phyloP scores from a whole-genome alignment of 2,113 vertebrate species.

The Gyps fulvus region DNA sequence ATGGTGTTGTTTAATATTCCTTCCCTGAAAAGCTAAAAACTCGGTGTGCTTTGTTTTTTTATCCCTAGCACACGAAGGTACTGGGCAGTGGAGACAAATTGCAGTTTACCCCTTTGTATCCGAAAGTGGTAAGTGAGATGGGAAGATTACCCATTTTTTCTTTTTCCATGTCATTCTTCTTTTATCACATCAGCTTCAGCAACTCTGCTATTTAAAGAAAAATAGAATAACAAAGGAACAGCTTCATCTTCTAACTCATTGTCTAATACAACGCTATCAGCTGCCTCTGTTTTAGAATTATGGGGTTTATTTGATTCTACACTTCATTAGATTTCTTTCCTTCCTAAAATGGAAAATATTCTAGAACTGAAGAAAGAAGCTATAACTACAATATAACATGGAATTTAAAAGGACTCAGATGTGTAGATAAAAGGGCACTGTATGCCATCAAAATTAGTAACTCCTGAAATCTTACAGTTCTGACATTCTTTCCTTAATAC shows the following conservation, averaged over 20 bases:
- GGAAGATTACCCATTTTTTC: neutral
- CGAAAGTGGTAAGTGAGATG: neutral
- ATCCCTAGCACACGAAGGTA: neutral
- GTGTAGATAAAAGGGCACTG: neutral
- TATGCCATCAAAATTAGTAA: neutral
- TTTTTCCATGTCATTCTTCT: neutral
- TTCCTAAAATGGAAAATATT: constrained; percentile 16
- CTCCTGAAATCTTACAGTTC: neutral
- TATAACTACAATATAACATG: neutral
- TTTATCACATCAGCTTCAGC: neutral
- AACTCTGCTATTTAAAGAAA: constrained; percentile 9
- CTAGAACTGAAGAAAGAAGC: neutral
- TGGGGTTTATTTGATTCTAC: neutral
- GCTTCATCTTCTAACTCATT: neutral
- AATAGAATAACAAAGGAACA: constrained; percentile 6
- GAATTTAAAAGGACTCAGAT: neutral
- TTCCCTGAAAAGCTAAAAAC: neutral
- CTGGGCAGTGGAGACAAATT: neutral
- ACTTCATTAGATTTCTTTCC: neutral
- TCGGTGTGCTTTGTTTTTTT: neutral
- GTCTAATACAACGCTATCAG: constrained; percentile 9
- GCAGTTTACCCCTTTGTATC: neutral
- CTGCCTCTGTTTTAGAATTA: constrained; percentile 26
- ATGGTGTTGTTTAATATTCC: neutral
- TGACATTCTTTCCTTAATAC: neutral